Conservation (phyloP, 2,113 vertebrate species). For the Papio anubis region DNA sequence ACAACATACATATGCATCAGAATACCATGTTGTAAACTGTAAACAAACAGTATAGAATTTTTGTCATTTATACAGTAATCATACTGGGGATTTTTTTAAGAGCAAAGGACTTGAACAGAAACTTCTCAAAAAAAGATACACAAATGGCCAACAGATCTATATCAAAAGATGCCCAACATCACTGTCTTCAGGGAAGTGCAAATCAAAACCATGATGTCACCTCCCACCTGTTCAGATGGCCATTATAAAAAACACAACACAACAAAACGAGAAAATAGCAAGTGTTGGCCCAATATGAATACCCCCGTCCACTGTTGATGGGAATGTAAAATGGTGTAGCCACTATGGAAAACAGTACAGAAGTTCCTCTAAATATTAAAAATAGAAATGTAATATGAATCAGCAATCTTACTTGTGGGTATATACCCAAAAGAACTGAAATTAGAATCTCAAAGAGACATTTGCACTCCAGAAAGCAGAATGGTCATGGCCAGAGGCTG, state of each 20-base stretch:
- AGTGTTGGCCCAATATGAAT: not conserved
- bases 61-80: not conserved
- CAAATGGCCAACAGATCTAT: not conserved
- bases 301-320: not conserved
- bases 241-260: not conserved
- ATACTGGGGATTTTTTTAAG: not conserved
- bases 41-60: not conserved
- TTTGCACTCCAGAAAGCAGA: not conserved
- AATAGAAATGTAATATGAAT: not conserved
- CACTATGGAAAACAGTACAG: not conserved
- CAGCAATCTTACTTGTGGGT: not conserved
- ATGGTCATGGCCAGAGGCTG: not conserved
- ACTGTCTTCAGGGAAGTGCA: not conserved
- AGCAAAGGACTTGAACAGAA: not conserved
- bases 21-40: not conserved
- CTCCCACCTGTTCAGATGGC: not conserved
- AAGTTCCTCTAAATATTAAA: not conserved
- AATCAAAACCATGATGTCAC: not conserved
- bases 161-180: not conserved
- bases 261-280: not conserved
- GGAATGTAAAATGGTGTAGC: not conserved
- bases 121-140: not conserved
- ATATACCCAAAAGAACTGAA: not conserved
- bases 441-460: not conserved
- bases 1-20: not conserved